Evolutionary conservation across 2,113 vertebrate species (phyloP), one percentile per base, ranked within the genome.

Genomic region (Otis tarda): DNA sequence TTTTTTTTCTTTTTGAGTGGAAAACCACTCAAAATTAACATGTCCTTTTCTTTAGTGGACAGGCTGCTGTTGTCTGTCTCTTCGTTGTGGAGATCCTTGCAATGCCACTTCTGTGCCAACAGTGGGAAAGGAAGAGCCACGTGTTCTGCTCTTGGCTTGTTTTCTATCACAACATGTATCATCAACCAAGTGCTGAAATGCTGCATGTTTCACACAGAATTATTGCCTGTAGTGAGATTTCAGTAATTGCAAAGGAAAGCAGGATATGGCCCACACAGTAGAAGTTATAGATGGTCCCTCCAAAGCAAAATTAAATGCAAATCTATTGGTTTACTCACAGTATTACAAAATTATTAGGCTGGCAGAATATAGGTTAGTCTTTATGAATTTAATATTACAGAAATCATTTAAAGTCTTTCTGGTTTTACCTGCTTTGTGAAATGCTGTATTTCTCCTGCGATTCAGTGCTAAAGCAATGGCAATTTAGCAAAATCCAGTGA

Each of bases 151-250:
- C 53, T 71, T 30, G 79, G 64, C 41, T 77, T 77, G 45, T 56
- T 91, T 88, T 33, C 92, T 88, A 33, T 68, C 69, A 87, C 41
- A 89, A 78, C 27, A 10, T 6, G 5, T 86, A 45, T 28, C 88
- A 68, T 56, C 76, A 77, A 86, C 75, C 4, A 30, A 81, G 47
- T 28, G 47, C 49, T 83, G 65, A 89, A 90, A 92, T 50, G 50
- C 86, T 91, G 69, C 65, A 76, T 43, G 49, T 91, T 95, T 91
- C 84, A 79, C 53, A 89, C 13, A 70, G n/a, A 92, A 81, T 56
- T 84, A 53, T 33, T 53, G 83, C 30, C 92, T 78, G 20, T 35
- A 80, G 45, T 45, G 87, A 80, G 80, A 57, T 37, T 78, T 75
- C 35, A 41, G 43, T 71, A 86, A 83, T 6, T 75, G 56, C 73